Evolutionary conservation across 2,113 vertebrate species (phyloP).

Genomic region (Anguilla japonica): DNA sequence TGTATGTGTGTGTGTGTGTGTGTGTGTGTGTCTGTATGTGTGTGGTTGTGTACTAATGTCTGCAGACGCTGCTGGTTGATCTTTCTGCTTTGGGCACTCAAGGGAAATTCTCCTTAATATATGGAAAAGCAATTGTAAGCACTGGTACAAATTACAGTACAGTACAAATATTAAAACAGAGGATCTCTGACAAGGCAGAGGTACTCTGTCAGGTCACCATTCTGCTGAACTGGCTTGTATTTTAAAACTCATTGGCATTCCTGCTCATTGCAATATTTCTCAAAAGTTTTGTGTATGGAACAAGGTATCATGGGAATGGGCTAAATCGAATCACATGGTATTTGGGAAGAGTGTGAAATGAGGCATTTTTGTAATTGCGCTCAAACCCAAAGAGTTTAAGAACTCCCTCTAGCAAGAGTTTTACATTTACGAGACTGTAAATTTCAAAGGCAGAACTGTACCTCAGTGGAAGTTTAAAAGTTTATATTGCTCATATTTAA

Average conservation of each 20-base stretch:
- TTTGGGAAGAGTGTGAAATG: neutral
- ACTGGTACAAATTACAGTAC: too few species aligned
- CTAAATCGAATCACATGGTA: neutral
- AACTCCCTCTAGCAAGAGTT: neutral
- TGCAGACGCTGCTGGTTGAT: too few species aligned
- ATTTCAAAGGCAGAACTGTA: neutral
- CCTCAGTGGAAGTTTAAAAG: neutral
- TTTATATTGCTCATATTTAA: neutral
- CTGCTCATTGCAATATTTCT: neutral
- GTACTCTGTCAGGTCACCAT: too few species aligned
- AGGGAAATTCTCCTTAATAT: too few species aligned
- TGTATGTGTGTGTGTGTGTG: too few species aligned
- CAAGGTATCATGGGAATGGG: neutral
- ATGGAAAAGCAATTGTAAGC: too few species aligned
- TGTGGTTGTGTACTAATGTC: too few species aligned
- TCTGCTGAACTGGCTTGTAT: too few species aligned
- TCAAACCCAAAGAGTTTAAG: neutral
- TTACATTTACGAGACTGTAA: neutral
- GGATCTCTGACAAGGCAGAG: too few species aligned
- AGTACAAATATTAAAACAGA: too few species aligned
- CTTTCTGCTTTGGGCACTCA: too few species aligned
- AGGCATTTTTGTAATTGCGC: neutral
- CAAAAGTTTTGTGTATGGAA: neutral
- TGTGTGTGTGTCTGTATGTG: too few species aligned
- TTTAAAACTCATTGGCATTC: neutral